These are phyloP conservation scores for Mesochorus sp. DNA, from an alignment of 2,888 invertebrate genomes.

Conservation along the genomic window DNA sequence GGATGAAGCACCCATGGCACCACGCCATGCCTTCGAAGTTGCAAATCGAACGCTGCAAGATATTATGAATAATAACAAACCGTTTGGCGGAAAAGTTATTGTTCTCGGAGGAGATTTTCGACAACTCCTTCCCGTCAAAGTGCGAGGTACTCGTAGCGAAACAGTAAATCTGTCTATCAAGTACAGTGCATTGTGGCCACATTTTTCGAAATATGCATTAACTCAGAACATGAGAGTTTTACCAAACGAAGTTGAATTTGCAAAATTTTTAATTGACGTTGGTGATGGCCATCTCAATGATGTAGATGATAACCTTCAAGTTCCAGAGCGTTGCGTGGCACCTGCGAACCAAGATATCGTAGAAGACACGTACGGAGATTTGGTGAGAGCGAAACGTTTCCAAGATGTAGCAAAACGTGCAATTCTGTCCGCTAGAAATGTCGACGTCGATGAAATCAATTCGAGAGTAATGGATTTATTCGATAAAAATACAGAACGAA, in stretches of 20 bases:
- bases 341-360: conserved; percentile 47
- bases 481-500: conserved; percentile 42
- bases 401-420: conserved; percentile 47
- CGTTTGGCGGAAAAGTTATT: conserved; percentile 66
- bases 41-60: neutral
- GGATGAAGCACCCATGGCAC: too few species aligned
- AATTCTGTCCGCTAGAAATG: conserved; percentile 62
- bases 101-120: conserved; percentile 56
- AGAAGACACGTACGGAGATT: conserved; percentile 43
- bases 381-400: conserved; percentile 46
- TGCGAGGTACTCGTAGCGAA: conserved; percentile 36
- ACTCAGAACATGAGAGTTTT: conserved; percentile 63
- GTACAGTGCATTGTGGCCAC: conserved; percentile 59
- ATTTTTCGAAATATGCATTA: conserved; percentile 60
- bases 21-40: too few species aligned
- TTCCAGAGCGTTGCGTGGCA: conserved; percentile 51
- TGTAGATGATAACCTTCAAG: conserved; percentile 46
- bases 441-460: conserved; percentile 67
- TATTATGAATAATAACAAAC: conserved; percentile 26
- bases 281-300: conserved; percentile 60
- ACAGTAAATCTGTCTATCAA: conserved; percentile 66
- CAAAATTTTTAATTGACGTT: conserved; percentile 58
- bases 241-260: conserved; percentile 58
- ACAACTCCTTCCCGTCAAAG: conserved; percentile 12
- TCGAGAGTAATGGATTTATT: conserved; percentile 53